Evolutionary conservation across 2,888 invertebrate genomes (phyloP), one percentile per base, ranked within the genome.

Genomic region (Microlaimidae sp.): DNA sequence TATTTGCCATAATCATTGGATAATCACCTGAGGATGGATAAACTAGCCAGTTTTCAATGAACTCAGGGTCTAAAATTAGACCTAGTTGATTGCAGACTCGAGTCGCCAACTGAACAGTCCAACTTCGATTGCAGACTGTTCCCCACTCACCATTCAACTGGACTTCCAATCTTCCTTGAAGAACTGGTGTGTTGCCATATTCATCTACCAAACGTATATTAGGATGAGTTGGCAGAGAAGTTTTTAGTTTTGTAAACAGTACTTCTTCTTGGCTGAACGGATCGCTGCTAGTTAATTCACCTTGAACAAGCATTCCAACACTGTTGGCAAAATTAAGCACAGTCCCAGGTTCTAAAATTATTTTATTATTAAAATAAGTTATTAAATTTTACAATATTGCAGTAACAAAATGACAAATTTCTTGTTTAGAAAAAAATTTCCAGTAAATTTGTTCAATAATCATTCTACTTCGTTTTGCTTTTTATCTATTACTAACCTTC

Each of bases 21-120:
- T 65, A 54, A 21, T 64, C 64, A 25, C 65, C 66, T 4, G 49
- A 45, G 1, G 56, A 40, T 4, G 64, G 63, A 50, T 64, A 69
- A 5, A 61, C 61, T 32, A 64, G 57, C 69, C 69, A 69, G 53
- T 67, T 69, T 66, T 85, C 83, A 61, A 89, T 74, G 59, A 80
- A 80, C 60, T 83, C 80, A 0, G 90, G 89, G 71, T 95, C 90
- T 19, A 92, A 77, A 0, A 85, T 85, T 57, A 87, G 77, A 0
- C 95, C 95, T 58, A 97, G 74, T 72, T 95, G 93, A 71, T 92
- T 85, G 66, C 97, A 97, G 1, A 86, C 89, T 48, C 95, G 73
- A 0, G 90, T 86, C 0, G 97, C 90, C 66, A 88, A 83, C 43
- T 81, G 77, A 23, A 86, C 81, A 45, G 82, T 89, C 92, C 95